Base-by-base conservation (phyloP, 2,113 vertebrate genomes). In the Synchiropus splendidus region DNA sequence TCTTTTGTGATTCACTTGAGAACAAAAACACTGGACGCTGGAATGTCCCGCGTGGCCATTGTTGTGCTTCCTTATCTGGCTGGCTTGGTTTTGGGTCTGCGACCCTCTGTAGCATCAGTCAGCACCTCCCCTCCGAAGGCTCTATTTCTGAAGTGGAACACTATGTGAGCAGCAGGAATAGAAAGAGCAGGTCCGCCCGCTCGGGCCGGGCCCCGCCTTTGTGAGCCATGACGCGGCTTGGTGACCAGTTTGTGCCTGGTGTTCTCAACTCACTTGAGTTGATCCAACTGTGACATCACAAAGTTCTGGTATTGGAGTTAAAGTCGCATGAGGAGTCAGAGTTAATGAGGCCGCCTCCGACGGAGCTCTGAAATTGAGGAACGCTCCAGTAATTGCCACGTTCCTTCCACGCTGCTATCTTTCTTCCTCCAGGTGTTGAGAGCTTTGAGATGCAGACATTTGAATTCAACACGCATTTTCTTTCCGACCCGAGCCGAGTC, bases 331-430 rank as follows among this genome's bases (percentile, higher is more conserved):
- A 50, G 27, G 32, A 48, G 58, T 40, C 12, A 34, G 38, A 38
- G 64, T 61, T 61, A 62, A 75, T 51, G 51, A 71, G 35, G 46
- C 35, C 45, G 39, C 13, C 35, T 36, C 14, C 48, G 16, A 58
- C 44, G 60, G 41, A 41, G 39, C 43, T 39, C 32, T 53, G 38
- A 65, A 77, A 72, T 65, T 61, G 67, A 52, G 65, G 50, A 52
- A 65, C 48, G 51, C 64, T 61, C 31, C n/a, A 18, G 51, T 74
- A 74, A 76, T 74, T 72, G 57, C 34, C 42, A 70, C 45, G 47
- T 34, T 55, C 45, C 55, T 67, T 49, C 62, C 16, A 32, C 50
- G 16, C 47, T 33, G 37, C 61, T 66, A 58, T 72, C 60, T 66
- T 45, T 18, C 64, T 52, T 66, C 48, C 51, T 53, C 53, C 77